Base-by-base conservation (phyloP, 1,140 invertebrate species). In the Cataglyphis hispanica region DNA sequence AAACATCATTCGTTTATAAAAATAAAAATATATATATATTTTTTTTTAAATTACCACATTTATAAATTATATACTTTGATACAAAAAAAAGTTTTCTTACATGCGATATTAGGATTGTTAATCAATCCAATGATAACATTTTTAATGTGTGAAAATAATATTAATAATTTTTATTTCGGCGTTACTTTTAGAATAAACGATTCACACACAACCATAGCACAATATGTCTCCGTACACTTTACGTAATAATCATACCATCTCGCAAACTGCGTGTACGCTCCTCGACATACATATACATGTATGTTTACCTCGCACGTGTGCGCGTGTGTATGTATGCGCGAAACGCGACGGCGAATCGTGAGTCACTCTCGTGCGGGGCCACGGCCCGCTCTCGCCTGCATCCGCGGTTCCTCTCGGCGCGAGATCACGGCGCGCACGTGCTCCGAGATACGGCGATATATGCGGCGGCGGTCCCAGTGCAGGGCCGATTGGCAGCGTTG, bases 361-460 rank as follows among this genome's bases (percentile, higher is more conserved):
- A 92, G 89, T 92, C 92, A 91, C 85, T 91, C 80, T 25, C 43
- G 85, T 63, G 84, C 90, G 76, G 75, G 75, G 75, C 87, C 43
- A 56, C 31, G 31, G 91, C 88, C 89, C 84, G 83, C 88, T 70
- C 77, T 89, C 86, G 86, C 88, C 85, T 88, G 90, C 87, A 88
- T 87, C 90, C 80, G 81, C 87, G 87, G 76, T 86, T 89, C 84
- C 87, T 90, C 81, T 74, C 87, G 70, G 53, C 86, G 7, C 37
- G 40, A 8, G 72, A 86, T 88, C 84, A 84, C 87, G 78, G 86
- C 81, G 83, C 80, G 86, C 91, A 92, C 91, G 91, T 92, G 91
- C 89, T 89, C 86, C 58, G 43, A 50, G 31, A 31, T 31, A 31
- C 76, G 11, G 25, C 83, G 37, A 86, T 89, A 86, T 78, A 89